Percentiles rank a stretch among this genome's conserved stretches.
phyloP scores from a whole-genome alignment of 2,113 vertebrate species.

The Noctilio leporinus region DNA sequence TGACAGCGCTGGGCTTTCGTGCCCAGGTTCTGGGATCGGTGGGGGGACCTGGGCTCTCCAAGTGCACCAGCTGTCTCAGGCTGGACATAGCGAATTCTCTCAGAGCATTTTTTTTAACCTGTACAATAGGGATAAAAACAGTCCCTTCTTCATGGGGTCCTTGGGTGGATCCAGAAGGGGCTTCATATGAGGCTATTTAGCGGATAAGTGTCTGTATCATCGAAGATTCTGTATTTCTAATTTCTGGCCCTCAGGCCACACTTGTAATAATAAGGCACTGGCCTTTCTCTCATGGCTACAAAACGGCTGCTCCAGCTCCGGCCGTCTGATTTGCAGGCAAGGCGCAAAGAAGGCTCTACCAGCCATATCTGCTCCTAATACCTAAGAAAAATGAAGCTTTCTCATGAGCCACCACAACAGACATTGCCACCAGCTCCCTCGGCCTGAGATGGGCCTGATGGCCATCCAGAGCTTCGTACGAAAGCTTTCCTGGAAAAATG shows the following conservation, averaged over 20 bases:
- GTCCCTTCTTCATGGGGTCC: background rate
- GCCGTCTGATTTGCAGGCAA: background rate
- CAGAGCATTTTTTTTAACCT: background rate
- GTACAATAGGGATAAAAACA: background rate
- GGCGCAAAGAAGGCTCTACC: background rate
- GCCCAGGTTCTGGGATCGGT: background rate
- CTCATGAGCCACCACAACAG: background rate
- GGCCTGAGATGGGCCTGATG: background rate
- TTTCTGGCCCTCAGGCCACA: background rate
- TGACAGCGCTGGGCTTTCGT: fast-evolving
- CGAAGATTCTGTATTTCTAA: background rate
- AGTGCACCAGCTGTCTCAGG: background rate
- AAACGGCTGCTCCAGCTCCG: background rate
- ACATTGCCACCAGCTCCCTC: fast-evolving
- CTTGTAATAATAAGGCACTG: background rate
- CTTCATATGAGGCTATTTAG: background rate
- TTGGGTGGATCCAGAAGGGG: too few relatives aligned
- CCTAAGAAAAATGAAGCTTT: background rate
- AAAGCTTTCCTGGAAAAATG: background rate
- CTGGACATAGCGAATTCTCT: background rate
- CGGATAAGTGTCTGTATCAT: background rate
- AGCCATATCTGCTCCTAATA: background rate
- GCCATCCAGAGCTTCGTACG: background rate
- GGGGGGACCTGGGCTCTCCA: background rate
- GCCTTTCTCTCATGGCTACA: background rate